A percentile compares a stretch with the other conserved stretches of the same genome.
phyloP scores from a whole-genome alignment of 1,140 invertebrate species.

The Thaumetopoea pityocampa region DNA sequence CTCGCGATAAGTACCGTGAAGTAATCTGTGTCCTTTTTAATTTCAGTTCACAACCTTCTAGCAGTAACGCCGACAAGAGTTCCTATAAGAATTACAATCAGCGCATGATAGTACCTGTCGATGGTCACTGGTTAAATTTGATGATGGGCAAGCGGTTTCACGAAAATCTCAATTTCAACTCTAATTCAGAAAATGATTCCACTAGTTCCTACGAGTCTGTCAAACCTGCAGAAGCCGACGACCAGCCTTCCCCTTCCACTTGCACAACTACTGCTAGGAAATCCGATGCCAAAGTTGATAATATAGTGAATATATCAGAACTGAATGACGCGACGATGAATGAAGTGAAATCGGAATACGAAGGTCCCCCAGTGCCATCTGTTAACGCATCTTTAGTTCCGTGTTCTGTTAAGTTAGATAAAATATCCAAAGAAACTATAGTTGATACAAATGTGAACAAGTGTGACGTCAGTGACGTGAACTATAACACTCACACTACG shows the following conservation, averaged over 20 bases:
- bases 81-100: conserved; percentile 65
- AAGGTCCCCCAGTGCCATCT: conserved; percentile 50
- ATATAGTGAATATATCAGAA: conserved; percentile 48
- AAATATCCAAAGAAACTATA: conserved; percentile 56
- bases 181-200: conserved; percentile 74
- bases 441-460: conserved; percentile 36
- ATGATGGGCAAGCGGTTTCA: conserved; percentile 78
- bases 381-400: conserved; percentile 42
- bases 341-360: conserved; percentile 45
- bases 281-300: conserved; percentile 66
- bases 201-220: conserved; percentile 66
- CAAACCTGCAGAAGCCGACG: conserved; percentile 51
- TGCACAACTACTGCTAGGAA: conserved; percentile 49
- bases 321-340: conserved; percentile 38
- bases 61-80: conserved; percentile 68
- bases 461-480: conserved; percentile 35
- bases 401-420: conserved; percentile 58
- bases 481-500: conserved; percentile 51
- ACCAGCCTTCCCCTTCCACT: conserved; percentile 36
- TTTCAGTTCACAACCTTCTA: conserved; percentile 65
- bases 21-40: conserved; percentile 8
- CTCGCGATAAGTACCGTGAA: no score
- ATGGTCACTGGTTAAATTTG: conserved; percentile 76
- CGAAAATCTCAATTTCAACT: conserved; percentile 70
- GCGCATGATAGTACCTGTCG: conserved; percentile 70